A percentile compares a stretch with the other conserved stretches of the same genome.
phyloP scores from a whole-genome alignment of 2,797 vertebrate species.

The Danionella dracula region DNA sequence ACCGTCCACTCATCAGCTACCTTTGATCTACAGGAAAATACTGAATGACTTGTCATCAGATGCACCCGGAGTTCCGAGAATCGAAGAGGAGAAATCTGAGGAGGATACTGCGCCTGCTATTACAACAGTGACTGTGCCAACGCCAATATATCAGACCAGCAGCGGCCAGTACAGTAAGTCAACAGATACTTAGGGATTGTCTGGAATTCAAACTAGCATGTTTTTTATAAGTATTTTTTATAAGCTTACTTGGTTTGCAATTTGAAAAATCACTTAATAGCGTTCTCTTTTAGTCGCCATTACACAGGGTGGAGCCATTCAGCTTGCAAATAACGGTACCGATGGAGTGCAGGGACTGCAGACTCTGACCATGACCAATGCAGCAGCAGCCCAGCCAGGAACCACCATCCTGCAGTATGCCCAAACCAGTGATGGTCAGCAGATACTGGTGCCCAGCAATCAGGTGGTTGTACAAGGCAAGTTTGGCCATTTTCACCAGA shows the following conservation, averaged over 20 bases:
- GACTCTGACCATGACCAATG: slow-evolving; percentile 93
- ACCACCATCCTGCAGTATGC: slow-evolving; percentile 97
- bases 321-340: slow-evolving; percentile 95
- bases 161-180: slow-evolving; percentile 96
- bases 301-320: slow-evolving; percentile 96
- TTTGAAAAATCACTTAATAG: neutral
- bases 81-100: slow-evolving; percentile 98
- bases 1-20: neutral
- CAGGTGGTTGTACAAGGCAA: slow-evolving; percentile 98
- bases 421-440: slow-evolving; percentile 96
- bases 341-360: slow-evolving; percentile 95
- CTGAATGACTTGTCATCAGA: slow-evolving; percentile 97
- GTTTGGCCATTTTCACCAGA: neutral
- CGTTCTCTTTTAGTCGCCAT: slow-evolving; percentile 81
- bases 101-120: slow-evolving; percentile 91
- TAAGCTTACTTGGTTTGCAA: neutral
- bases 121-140: slow-evolving; percentile 96
- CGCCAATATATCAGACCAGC: slow-evolving; percentile 98
- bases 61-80: slow-evolving; percentile 88
- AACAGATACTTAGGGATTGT: neutral
- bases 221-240: neutral
- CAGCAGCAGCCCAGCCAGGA: slow-evolving; percentile 80
- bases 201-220: neutral
- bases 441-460: slow-evolving; percentile 97
- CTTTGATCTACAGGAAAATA: slow-evolving; percentile 80